Evolutionary conservation across 1,140 invertebrate genomes (phyloP), one percentile per base, ranked within the genome.

Genomic region (Centruroides sculpturatus): DNA sequence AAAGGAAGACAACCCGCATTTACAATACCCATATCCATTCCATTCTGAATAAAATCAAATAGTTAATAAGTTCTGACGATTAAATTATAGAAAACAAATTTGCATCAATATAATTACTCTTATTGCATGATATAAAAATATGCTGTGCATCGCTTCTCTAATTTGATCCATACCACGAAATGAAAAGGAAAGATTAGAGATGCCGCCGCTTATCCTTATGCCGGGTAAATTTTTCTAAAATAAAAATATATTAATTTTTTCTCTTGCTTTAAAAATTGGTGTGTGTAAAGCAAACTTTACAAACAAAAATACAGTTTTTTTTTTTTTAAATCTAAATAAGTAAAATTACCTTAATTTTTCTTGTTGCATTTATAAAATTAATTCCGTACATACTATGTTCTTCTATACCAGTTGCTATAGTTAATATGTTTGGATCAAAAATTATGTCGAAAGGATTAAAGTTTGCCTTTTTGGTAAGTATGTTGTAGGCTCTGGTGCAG

Each of bases 121-220:
- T 59, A 82, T 82, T 5, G 80, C 80, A 72, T 82, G 79, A 68
- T 76, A 82, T 1, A 82, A 72, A 66, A 82, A 82, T 0, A 81
- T 80, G 60, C 77, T 78, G 69, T 83, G 82, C 79, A 83, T 82
- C 9, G 82, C 81, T 70, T 82, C 79, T 60, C 81, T 71, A 13
- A 83, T 74, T 9, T 68, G 53, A 46, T 83, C 80, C 72, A 77
- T 82, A 23, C 81, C 81, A 62, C 81, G 71, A 68, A 83, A 83
- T n/a, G 80, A 80, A 69, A 83, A 83, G 2, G 80, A 82, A 60
- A 83, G 77, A 66, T 83, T 83, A 10, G 82, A 83, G 5, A 83
- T 78, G 34, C 81, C 81, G 46, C 81, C 81, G 70, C 79, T 81
- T 9, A 83, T 74, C 64, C 77, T 68, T 59, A 73, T 75, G 11